Base-by-base conservation (phyloP, 2,888 invertebrate genomes). In the Lasioglossum calceatum region DNA sequence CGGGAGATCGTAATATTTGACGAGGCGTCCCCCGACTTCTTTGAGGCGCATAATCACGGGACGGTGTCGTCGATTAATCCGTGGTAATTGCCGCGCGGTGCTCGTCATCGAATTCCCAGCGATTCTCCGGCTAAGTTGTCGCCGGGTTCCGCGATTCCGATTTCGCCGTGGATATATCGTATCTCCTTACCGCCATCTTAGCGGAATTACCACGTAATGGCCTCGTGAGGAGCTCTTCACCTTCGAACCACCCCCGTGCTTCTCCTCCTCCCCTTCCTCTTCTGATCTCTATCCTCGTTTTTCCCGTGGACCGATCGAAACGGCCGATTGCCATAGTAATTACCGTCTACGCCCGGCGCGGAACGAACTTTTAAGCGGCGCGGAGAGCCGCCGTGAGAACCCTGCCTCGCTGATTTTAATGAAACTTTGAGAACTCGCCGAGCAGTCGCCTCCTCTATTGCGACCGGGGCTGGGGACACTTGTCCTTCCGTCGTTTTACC, bases 191-290 rank as follows among this genome's bases (percentile, higher is more conserved):
- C 81, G 82, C 78, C 85, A 90, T 91, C 86, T 90, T 91, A 88
- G 84, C 86, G 86, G 83, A 90, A 89, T 89, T 90, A 89, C 82
- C 77, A 47, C 79, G 82, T 91, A 90, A 90, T 89, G 83, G 86
- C 77, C 79, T 61, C 54, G 36, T 23, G 54, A 42, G 42, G 12
- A 58, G 32, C 80, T 77, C 81, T 76, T 77, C 67, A 70, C 79
- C 58, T 79, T 47, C 54, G 54, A 54, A 54, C 54, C 54, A 54
- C 10, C 23, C 10, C 54, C 10, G 23, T 54, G n/a, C 54, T n/a
- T n/a, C 54, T 54, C 23, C 54, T 4, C 3, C 54, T 10, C 10
- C 23, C 2, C 19, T 8, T 54, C 23, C 72, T 54, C 54, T 10
- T n/a, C 54, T 71, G 80, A 86, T 88, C 77, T 77, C 82, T 82